phyloP scores from a whole-genome alignment of 2,797 vertebrate species.

The Florisuga fusca region DNA sequence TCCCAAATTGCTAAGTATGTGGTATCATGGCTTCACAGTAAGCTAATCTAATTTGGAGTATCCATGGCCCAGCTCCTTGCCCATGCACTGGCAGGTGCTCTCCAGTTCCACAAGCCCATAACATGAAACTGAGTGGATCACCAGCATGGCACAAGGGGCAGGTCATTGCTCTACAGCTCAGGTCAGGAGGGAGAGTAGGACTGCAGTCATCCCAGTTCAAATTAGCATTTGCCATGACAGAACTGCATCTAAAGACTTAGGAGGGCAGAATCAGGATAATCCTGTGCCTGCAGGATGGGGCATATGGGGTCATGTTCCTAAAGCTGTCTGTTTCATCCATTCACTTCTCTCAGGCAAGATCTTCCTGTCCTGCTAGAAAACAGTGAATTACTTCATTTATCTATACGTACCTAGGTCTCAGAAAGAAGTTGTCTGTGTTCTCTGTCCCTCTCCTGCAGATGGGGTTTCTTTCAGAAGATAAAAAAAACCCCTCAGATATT shows the following conservation, averaged over 20 bases:
- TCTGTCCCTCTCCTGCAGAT: not conserved
- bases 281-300: not conserved
- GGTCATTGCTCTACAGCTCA: not conserved
- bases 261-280: not conserved
- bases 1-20: not conserved
- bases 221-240: not conserved
- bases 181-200: not conserved
- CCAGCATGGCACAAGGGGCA: accelerated
- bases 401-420: not conserved
- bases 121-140: accelerated
- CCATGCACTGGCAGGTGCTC: not conserved
- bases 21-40: not conserved
- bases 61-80: not conserved
- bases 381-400: not conserved
- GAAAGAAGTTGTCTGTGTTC: not conserved
- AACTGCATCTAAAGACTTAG: not conserved
- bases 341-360: not conserved
- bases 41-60: not conserved
- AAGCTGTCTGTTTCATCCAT: not conserved
- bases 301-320: not conserved
- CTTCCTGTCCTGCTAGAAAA: not conserved
- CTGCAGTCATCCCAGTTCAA: not conserved
- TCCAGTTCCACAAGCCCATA: not conserved
- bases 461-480: not conserved
- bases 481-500: not conserved